Percentiles rank a stretch among this genome's conserved stretches.
These are phyloP conservation scores for Pomacea maculata DNA, from an alignment of 1,140 invertebrate genomes.

Conservation along the genomic window DNA sequence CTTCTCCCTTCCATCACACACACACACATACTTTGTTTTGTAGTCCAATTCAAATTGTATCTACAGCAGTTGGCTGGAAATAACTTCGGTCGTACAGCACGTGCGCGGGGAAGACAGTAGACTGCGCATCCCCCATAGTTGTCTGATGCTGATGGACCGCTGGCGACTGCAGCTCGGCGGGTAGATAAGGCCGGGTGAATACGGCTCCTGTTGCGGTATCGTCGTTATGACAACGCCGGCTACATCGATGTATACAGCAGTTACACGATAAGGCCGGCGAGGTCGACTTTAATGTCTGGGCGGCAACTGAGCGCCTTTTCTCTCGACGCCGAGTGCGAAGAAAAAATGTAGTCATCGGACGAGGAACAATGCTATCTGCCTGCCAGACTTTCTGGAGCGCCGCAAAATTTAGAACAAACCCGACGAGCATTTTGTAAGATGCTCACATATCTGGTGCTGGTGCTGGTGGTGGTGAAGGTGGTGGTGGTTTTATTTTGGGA, in stretches of 20 bases:
- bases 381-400: background rate
- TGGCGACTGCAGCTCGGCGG: background rate
- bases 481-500: no score
- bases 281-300: background rate
- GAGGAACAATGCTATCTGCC: background rate
- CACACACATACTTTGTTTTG: background rate
- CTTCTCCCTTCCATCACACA: background rate
- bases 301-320: no score
- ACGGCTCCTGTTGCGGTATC: background rate
- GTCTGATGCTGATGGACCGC: background rate
- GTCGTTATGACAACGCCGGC: background rate
- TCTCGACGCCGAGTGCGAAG: background rate
- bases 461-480: no score
- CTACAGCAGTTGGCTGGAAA: background rate
- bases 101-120: background rate
- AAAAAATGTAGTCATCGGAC: background rate
- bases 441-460: no score
- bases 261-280: background rate
- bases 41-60: background rate
- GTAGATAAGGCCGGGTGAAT: background rate
- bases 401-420: background rate
- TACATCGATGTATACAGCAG: slow-evolving; percentile 1
- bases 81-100: background rate
- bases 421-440: no score
- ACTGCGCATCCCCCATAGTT: background rate